Percentiles rank a stretch among this genome's conserved stretches.
Evolutionary conservation across 2,888 invertebrate species (phyloP).

Genomic region (Xestia c-nigrum): DNA sequence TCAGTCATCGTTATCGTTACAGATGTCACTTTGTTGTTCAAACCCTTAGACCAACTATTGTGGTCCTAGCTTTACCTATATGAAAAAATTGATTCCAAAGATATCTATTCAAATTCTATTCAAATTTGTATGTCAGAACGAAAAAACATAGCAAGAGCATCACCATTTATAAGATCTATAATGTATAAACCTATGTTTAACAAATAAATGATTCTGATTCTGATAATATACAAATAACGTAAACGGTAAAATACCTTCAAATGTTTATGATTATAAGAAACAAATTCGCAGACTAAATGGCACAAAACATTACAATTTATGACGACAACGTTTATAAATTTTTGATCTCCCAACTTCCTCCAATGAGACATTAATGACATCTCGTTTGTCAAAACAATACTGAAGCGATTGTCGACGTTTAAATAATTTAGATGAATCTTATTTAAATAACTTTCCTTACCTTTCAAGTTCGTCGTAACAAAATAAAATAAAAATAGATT

Average conservation of each 20-base stretch:
- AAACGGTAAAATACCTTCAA: neutral
- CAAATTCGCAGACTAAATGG: constrained; percentile 16
- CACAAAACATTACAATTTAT: constrained; percentile 45
- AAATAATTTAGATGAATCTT: constrained; percentile 56
- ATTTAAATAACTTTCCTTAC: constrained; percentile 39
- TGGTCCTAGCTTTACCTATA: neutral
- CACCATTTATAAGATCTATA: too few species aligned
- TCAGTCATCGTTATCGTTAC: neutral
- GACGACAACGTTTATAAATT: constrained; percentile 45
- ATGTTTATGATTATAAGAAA: neutral
- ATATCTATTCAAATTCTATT: too few species aligned
- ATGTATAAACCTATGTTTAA: too few species aligned
- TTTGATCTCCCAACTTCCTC: constrained; percentile 50
- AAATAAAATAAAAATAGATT: constrained; percentile 57
- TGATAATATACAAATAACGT: neutral
- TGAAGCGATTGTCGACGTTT: constrained; percentile 55
- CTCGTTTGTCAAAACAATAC: constrained; percentile 63
- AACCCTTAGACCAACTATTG: neutral
- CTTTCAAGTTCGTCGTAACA: constrained; percentile 20
- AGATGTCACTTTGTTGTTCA: neutral
- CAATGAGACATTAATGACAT: constrained; percentile 57
- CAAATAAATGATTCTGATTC: too few species aligned
- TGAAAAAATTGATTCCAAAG: neutral
- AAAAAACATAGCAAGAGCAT: too few species aligned
- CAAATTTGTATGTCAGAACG: too few species aligned